Evolutionary conservation across 2,797 vertebrate genomes (phyloP).

Genomic region (Microctenopoma steveboyesi): DNA sequence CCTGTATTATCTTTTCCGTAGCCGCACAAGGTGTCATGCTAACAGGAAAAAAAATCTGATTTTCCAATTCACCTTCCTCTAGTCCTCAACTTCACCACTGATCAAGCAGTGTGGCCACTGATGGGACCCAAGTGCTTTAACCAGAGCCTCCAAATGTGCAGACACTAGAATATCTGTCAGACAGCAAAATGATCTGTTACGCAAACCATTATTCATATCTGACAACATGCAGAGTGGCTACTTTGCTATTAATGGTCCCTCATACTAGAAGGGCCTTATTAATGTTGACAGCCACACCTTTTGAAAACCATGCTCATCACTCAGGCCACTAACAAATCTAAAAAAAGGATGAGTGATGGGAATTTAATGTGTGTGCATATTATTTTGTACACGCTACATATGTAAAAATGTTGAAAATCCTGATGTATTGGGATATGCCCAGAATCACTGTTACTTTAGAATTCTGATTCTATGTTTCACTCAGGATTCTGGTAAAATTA

Average conservation of each 20-base stretch:
- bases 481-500: too few relatives aligned
- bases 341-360: constrained; percentile 60
- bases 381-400: neutral
- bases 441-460: neutral
- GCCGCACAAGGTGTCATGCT: constrained; percentile 59
- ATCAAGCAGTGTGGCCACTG: constrained; percentile 59
- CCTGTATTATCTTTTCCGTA: constrained; percentile 42
- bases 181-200: constrained; percentile 79
- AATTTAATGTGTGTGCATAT: constrained; percentile 22
- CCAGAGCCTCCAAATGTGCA: constrained; percentile 40
- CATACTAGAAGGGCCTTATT: constrained; percentile 73
- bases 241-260: constrained; percentile 81
- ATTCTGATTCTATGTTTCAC: neutral
- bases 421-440: neutral
- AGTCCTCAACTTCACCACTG: constrained; percentile 69
- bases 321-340: constrained; percentile 50
- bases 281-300: constrained; percentile 83
- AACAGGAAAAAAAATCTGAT: constrained; percentile 20
- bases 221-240: constrained; percentile 78
- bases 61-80: constrained; percentile 56
- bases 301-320: constrained; percentile 60
- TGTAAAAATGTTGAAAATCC: neutral
- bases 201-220: constrained; percentile 81
- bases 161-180: constrained; percentile 69
- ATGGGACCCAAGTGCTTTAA: constrained; percentile 64